Conservation (phyloP, 2,888 invertebrate species). For the Cosmorhoe ocellata region DNA sequence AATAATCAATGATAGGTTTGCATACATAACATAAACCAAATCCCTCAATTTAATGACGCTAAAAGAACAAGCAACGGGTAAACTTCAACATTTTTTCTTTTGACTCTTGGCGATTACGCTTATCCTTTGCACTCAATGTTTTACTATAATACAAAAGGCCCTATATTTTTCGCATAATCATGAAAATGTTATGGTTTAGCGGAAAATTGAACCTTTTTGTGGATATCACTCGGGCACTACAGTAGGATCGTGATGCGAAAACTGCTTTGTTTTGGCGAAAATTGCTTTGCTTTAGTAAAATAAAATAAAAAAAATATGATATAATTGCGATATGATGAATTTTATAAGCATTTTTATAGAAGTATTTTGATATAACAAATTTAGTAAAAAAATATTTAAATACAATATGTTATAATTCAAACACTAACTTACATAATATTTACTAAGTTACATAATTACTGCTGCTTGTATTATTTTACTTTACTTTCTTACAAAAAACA, state of each 20-base stretch:
- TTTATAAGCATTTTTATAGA: too few species aligned
- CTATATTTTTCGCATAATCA: slow-evolving; percentile 57
- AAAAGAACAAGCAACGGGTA: slow-evolving; percentile 11
- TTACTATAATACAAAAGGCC: slow-evolving; percentile 48
- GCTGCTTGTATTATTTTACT: too few species aligned
- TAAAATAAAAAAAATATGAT: background rate
- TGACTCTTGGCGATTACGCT: slow-evolving; percentile 16
- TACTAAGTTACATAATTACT: too few species aligned
- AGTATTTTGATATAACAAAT: too few species aligned
- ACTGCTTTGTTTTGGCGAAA: slow-evolving; percentile 41
- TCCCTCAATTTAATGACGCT: slow-evolving; percentile 14
- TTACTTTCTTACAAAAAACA: too few species aligned
- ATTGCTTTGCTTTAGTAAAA: slow-evolving; percentile 21
- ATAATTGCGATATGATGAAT: too few species aligned
- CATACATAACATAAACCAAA: too few species aligned
- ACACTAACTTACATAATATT: too few species aligned
- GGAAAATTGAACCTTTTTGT: slow-evolving; percentile 59
- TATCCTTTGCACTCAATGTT: slow-evolving; percentile 18
- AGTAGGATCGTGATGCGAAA: slow-evolving; percentile 45
- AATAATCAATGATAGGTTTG: too few species aligned
- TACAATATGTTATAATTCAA: too few species aligned
- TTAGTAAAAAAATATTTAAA: too few species aligned
- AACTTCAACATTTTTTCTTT: slow-evolving; percentile 15
- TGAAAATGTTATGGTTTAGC: slow-evolving; percentile 63
- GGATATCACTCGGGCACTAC: slow-evolving; percentile 54